A percentile compares a stretch with the other conserved stretches of the same genome.
Evolutionary conservation across 2,888 invertebrate genomes (phyloP).

Genomic region (Zygothrica quintamaculata): DNA sequence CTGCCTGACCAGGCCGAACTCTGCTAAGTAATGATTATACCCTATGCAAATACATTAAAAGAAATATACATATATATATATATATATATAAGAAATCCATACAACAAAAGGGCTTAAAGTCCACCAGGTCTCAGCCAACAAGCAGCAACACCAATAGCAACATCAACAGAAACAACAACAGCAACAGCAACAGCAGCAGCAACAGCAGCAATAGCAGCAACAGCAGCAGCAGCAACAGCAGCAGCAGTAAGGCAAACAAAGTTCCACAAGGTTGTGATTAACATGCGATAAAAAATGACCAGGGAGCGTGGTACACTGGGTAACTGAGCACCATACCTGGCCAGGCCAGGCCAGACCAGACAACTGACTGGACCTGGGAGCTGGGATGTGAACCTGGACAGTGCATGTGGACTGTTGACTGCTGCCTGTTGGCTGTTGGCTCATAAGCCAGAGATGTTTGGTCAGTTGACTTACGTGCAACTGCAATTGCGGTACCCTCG

Average conservation of each 20-base stretch:
- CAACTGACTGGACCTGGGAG: slow-evolving; percentile 21
- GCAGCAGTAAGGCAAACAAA: slow-evolving; percentile 67
- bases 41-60: slow-evolving; percentile 50
- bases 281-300: slow-evolving; percentile 80
- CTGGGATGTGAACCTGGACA: slow-evolving; percentile 21
- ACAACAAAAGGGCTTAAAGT: slow-evolving; percentile 63
- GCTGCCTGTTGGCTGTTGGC: slow-evolving; percentile 25
- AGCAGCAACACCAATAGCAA: slow-evolving; percentile 20
- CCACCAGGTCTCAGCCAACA: slow-evolving; percentile 24
- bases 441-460: slow-evolving; percentile 41
- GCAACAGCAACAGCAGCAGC: slow-evolving; percentile 33
- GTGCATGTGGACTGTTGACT: slow-evolving; percentile 5
- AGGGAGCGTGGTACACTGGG: slow-evolving; percentile 44
- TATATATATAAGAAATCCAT: slow-evolving; percentile 39
- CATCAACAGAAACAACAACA: slow-evolving; percentile 26
- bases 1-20: slow-evolving; percentile 9
- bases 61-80: slow-evolving; percentile 4
- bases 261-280: slow-evolving; percentile 80
- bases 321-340: slow-evolving; percentile 49
- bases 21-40: slow-evolving; percentile 37
- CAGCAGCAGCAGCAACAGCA: slow-evolving; percentile 27
- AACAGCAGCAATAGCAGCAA: slow-evolving; percentile 22
- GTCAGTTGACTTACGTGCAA: slow-evolving; percentile 67
- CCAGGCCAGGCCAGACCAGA: no score
- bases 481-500: not conserved